Evolutionary conservation across 2,888 invertebrate species (phyloP), one percentile per base, ranked within the genome.

Genomic region (Protonemura montana): DNA sequence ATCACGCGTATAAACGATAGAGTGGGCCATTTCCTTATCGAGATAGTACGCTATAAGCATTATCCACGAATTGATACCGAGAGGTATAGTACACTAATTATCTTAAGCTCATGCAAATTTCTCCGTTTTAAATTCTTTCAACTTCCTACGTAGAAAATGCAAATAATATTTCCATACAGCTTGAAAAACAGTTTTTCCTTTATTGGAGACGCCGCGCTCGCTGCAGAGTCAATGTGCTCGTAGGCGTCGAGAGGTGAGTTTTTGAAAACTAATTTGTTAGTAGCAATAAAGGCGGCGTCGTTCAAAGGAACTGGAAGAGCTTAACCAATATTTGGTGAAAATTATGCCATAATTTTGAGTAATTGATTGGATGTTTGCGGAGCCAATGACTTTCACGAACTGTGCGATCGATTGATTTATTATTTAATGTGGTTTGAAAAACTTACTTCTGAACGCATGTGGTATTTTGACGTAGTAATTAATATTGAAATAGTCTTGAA

Each of bases 81-180:
- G n/a, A n/a, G 35, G 10, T 35, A 35, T 35, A 35, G 10, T 35
- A 35, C 10, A 35, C 35, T 28, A 78, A 26, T 78, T 27, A 78
- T 78, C 28, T 78, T 26, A 26, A 26, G 28, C 28, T 78, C 78
- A 78, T 78, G 78, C 78, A 78, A 78, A 78, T 78, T 78, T 78
- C 78, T 6, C 78, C 26, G n/a, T n/a, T 7, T n/a, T 0, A n/a
- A 78, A 78, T 78, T 78, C 27, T 78, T 26, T 78, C 78, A 10
- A 26, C 78, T 78, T 78, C 78, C 78, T 78, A 78, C 78, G 78
- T 26, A 26, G 5, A 6, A 78, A 25, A 78, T 78, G 78, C 78
- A 78, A 78, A 78, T 78, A 28, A 78, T 78, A 10, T 10, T 78
- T 59, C 59, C 59, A 21, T 59, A 59, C 6, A 21, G 3, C 59